Percentiles rank a stretch among this genome's conserved stretches.
These are phyloP conservation scores for Tachina lurida DNA, from an alignment of 2,888 invertebrate species.

Conservation along the genomic window DNA sequence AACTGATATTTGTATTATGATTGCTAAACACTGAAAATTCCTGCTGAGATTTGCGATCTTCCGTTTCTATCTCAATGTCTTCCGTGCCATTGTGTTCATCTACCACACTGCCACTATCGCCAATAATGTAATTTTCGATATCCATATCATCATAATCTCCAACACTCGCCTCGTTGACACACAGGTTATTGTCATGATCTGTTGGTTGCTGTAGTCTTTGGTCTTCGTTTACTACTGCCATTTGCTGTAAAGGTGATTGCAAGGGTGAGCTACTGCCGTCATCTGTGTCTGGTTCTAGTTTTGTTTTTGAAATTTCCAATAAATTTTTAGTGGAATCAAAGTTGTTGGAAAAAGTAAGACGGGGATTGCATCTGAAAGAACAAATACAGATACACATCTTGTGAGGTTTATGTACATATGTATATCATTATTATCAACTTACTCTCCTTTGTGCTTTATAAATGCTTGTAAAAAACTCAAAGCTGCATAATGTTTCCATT, in stretches of 20 bases:
- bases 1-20: constrained; percentile 60
- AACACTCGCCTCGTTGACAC: constrained; percentile 68
- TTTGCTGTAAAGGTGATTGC: constrained; percentile 71
- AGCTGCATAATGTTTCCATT: constrained; percentile 81
- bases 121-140: constrained; percentile 79
- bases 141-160: constrained; percentile 79
- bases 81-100: constrained; percentile 63
- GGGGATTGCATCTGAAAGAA: constrained; percentile 25
- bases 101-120: constrained; percentile 75
- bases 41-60: constrained; percentile 72
- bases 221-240: constrained; percentile 52
- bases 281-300: constrained; percentile 75
- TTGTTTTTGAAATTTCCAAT: constrained; percentile 76
- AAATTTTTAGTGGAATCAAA: constrained; percentile 74
- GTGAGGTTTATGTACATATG: not conserved
- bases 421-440: constrained; percentile 56
- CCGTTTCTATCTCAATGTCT: constrained; percentile 63
- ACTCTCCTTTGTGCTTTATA: constrained; percentile 79
- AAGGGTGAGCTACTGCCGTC: constrained; percentile 73
- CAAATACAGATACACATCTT: not conserved
- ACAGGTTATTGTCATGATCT: constrained; percentile 64
- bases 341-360: constrained; percentile 72
- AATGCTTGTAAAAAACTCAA: constrained; percentile 79
- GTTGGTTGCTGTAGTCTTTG: constrained; percentile 57
- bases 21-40: constrained; percentile 72